These are phyloP conservation scores for Hycleus cichorii DNA, from an alignment of 1,140 invertebrate species.

Conservation along the genomic window DNA sequence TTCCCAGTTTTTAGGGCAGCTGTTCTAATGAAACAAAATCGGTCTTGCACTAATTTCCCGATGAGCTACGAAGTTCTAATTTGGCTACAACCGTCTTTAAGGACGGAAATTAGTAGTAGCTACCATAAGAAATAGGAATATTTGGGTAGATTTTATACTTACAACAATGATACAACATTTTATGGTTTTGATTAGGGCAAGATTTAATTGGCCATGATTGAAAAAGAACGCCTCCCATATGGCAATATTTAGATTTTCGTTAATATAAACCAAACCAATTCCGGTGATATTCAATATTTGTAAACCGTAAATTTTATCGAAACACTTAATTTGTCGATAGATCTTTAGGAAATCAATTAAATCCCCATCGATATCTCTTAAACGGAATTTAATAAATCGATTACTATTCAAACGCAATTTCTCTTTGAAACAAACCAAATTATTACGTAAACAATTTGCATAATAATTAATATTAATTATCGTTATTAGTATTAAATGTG, in stretches of 20 bases:
- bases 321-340: not conserved
- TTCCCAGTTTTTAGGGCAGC: not conserved
- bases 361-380: no score
- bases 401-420: no score
- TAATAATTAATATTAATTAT: constrained; percentile 8
- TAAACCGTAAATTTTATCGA: constrained; percentile 11
- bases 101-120: no score
- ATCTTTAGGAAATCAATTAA: not conserved
- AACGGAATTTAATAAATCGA: no score
- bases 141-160: not conserved
- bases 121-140: no score
- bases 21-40: no score
- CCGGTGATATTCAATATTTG: constrained; percentile 4
- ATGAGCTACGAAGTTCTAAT: no score
- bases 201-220: not conserved
- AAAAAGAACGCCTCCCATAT: not conserved
- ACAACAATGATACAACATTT: constrained; percentile 8
- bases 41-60: no score
- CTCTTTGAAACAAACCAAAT: not conserved
- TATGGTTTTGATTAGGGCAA: constrained; percentile 1
- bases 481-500: constrained; percentile 2
- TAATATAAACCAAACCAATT: not conserved
- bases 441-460: not conserved
- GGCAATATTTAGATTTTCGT: constrained; percentile 2
- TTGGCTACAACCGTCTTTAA: not conserved